These are phyloP conservation scores for Pogonomyrmex californicus DNA, from an alignment of 1,140 invertebrate species.

Conservation along the genomic window DNA sequence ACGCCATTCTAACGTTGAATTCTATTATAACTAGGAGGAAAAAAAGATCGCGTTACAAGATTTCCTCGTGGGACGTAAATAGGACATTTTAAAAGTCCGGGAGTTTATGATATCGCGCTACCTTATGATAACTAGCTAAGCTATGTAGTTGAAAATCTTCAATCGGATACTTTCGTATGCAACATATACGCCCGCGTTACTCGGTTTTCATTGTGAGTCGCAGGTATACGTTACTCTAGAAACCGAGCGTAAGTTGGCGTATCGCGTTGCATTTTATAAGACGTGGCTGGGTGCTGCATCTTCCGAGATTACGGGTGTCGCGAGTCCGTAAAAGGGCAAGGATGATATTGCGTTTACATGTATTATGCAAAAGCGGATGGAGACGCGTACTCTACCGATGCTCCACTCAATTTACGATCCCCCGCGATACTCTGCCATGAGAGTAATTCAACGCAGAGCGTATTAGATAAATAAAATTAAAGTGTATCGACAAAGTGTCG, in stretches of 20 bases:
- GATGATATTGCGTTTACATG: constrained; percentile 43
- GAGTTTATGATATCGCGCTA: neutral
- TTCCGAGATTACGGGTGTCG: constrained; percentile 48
- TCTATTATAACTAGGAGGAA: neutral
- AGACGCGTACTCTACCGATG: neutral
- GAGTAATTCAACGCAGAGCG: neutral
- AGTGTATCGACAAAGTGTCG: neutral
- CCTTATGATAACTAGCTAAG: neutral
- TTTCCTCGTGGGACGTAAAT: constrained; percentile 31
- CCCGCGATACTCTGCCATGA: neutral
- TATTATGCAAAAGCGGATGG: constrained; percentile 52
- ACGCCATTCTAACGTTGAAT: constrained; percentile 16
- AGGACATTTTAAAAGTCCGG: neutral
- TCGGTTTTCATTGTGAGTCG: neutral
- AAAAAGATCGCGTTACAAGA: constrained; percentile 9
- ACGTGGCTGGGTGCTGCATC: constrained; percentile 17
- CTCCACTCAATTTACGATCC: constrained; percentile 27
- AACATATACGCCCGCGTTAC: neutral
- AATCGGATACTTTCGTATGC: neutral
- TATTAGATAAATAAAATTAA: constrained; percentile 13
- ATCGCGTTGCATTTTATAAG: constrained; percentile 26
- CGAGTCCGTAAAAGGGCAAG: neutral
- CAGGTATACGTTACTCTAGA: constrained; percentile 19
- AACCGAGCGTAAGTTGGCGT: neutral
- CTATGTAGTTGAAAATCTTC: neutral